Evolutionary conservation across 2,888 invertebrate species (phyloP).

Genomic region (Brachyptera putata): DNA sequence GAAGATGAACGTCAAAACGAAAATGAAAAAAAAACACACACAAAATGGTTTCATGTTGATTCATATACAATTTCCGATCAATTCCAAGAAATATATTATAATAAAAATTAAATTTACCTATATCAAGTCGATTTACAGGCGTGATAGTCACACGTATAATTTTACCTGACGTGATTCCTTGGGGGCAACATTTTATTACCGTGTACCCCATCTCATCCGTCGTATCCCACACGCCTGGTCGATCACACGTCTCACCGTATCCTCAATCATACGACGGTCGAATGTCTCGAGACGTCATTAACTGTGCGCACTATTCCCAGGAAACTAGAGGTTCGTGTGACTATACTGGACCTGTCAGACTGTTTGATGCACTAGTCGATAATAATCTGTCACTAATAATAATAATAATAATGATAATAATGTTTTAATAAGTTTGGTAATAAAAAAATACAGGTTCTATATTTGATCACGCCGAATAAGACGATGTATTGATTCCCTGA

Average conservation of each 20-base stretch:
- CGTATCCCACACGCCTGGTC: too few species aligned
- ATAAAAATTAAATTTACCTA: background rate
- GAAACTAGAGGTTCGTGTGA: background rate
- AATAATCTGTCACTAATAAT: conserved; percentile 2
- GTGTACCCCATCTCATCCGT: background rate
- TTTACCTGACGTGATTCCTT: background rate
- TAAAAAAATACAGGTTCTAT: background rate
- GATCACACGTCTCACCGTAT: too few species aligned
- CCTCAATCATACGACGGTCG: too few species aligned
- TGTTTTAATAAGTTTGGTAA: background rate
- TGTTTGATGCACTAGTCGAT: background rate
- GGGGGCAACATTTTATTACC: background rate
- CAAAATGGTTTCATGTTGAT: background rate
- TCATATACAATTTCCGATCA: background rate
- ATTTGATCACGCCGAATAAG: background rate
- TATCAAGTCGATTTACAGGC: too few species aligned
- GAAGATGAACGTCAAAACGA: too few species aligned
- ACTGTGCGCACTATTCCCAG: too few species aligned
- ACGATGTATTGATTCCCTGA: background rate
- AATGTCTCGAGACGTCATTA: too few species aligned
- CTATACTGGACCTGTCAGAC: background rate
- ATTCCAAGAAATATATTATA: background rate
- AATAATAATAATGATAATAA: background rate
- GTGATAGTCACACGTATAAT: background rate
- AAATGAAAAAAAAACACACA: too few species aligned